These are phyloP conservation scores for Anas flavirostris DNA, from an alignment of 2,797 vertebrate genomes.

Conservation along the genomic window DNA sequence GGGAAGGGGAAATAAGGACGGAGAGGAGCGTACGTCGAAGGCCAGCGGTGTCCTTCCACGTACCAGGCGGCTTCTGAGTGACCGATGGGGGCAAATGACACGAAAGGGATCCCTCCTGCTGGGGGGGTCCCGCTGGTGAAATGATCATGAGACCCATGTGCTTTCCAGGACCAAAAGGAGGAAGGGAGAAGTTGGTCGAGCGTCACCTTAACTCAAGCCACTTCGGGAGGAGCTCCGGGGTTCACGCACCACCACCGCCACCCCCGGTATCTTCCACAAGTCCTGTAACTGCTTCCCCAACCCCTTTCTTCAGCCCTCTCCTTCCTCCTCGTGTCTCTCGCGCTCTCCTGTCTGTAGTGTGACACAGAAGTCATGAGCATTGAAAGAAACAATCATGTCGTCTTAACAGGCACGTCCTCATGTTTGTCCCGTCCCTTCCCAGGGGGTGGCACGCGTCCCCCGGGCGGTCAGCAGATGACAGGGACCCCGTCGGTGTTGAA, in stretches of 20 bases:
- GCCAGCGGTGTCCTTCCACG: not conserved
- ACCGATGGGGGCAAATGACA: constrained; percentile 55
- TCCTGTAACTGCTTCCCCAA: constrained; percentile 34
- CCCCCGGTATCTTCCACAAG: not conserved
- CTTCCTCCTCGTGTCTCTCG: constrained; percentile 47
- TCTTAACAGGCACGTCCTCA: constrained; percentile 72
- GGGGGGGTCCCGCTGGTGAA: constrained; percentile 58
- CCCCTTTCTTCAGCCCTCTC: constrained; percentile 55
- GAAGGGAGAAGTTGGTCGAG: constrained; percentile 48
- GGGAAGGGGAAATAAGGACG: constrained; percentile 46
- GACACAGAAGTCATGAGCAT: constrained; percentile 61
- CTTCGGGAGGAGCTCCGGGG: not conserved
- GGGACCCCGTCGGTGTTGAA: constrained; percentile 97
- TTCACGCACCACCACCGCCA: not conserved
- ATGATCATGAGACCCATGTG: constrained; percentile 61
- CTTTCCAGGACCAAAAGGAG: constrained; percentile 50
- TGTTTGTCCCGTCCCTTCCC: constrained; percentile 42
- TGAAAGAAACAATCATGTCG: constrained; percentile 78
- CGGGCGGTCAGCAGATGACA: constrained; percentile 88
- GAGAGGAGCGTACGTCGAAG: constrained; percentile 7
- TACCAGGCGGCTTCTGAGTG: constrained; percentile 1
- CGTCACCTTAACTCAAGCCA: constrained; percentile 28
- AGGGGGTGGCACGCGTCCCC: constrained; percentile 14
- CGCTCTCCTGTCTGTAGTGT: constrained; percentile 61
- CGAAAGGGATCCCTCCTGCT: constrained; percentile 61